Conservation (phyloP, 2,888 invertebrate genomes). For the Luperina testacea region DNA sequence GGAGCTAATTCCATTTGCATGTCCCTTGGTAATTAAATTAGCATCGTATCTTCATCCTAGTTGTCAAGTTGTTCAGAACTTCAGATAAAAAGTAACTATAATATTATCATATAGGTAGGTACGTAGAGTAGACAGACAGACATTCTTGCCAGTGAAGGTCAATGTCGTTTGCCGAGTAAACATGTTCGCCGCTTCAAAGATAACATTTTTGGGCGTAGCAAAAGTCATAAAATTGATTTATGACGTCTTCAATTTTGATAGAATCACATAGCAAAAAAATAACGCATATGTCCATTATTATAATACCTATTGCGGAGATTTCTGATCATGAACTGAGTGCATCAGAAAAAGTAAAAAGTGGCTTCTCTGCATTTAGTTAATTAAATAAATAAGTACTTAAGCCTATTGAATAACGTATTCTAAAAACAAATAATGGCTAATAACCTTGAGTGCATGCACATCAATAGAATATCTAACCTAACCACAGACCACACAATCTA, state of each 20-base stretch:
- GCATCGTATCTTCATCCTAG: conserved; percentile 27
- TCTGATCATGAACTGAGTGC: conserved; percentile 4
- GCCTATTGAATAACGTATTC: conserved; percentile 17
- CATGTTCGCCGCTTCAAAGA: conserved; percentile 54
- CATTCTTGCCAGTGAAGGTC: conserved; percentile 60
- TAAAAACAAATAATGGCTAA: neutral
- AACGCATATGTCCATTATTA: conserved; percentile 18
- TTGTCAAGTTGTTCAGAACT: conserved; percentile 3
- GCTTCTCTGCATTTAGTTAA: neutral
- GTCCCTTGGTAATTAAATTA: conserved; percentile 32
- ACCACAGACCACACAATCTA: neutral
- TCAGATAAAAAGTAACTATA: conserved; percentile 6
- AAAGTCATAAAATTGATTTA: conserved; percentile 57
- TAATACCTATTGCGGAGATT: neutral
- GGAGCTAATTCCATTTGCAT: conserved; percentile 15
- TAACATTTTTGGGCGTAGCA: conserved; percentile 56
- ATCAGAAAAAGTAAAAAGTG: neutral
- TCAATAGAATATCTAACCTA: conserved; percentile 4
- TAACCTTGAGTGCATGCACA: conserved; percentile 1
- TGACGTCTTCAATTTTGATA: conserved; percentile 39
- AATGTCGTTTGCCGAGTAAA: conserved; percentile 59
- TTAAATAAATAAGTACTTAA: conserved; percentile 10
- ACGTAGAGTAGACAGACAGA: conserved; percentile 43
- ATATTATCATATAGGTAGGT: neutral
- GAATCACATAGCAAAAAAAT: conserved; percentile 26